These are phyloP conservation scores for Megastigmus dorsalis DNA, from an alignment of 2,888 invertebrate genomes.

Conservation along the genomic window DNA sequence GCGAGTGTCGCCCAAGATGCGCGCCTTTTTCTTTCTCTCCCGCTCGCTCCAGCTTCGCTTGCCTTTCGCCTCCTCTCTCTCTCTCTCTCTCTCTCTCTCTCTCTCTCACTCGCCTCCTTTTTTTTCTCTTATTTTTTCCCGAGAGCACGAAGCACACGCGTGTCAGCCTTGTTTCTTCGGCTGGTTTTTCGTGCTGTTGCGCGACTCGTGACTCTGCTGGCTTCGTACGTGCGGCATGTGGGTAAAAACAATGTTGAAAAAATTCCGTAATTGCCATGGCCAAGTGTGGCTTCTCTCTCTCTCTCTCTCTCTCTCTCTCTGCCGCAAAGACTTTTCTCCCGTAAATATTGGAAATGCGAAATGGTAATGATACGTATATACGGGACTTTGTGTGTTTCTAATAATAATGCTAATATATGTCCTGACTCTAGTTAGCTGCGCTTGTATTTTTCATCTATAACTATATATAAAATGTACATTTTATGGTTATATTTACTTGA, in stretches of 20 bases:
- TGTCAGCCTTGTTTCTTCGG: neutral
- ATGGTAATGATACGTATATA: no score
- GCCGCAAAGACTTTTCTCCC: no score
- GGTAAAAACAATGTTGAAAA: neutral
- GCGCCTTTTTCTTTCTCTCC: no score
- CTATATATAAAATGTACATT: no score
- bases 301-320: neutral
- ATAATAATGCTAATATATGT: neutral
- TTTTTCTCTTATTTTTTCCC: conserved; percentile 10
- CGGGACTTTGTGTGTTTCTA: neutral
- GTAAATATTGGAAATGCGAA: no score
- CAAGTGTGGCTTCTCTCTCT: neutral
- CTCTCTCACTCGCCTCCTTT: neutral
- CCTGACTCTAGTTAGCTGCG: neutral
- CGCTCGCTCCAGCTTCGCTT: no score
- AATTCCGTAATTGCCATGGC: conserved; percentile 13
- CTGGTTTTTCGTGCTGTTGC: neutral
- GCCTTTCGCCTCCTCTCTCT: no score
- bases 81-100: no score
- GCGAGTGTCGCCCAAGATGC: neutral
- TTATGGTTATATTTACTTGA: no score
- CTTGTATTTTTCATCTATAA: neutral
- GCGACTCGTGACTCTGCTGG: no score
- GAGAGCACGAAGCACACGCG: neutral
- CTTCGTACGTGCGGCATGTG: neutral